Base-by-base conservation (phyloP, 1,140 invertebrate species). In the Caerostris darwini region DNA sequence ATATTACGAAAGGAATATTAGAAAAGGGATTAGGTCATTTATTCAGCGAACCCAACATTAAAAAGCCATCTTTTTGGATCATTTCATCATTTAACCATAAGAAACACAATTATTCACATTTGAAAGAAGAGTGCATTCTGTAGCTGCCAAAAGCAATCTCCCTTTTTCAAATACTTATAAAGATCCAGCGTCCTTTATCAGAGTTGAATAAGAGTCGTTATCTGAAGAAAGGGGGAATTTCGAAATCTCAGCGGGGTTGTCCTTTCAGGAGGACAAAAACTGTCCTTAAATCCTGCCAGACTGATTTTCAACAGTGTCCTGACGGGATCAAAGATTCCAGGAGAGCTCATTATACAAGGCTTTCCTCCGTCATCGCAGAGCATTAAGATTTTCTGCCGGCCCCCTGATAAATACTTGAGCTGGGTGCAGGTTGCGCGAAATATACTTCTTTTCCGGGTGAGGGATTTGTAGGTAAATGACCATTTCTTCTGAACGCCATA, bases 201-300 rank as follows among this genome's bases (percentile, higher is more conserved):
- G n/a, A 61, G 59, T 34, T 77, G 69, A 77, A 34, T 77, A 34
- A 77, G 69, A 12, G 34, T 77, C 69, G 69, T 77, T 77, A 77
- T 77, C 69, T 4, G 69, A 77, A 77, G 8, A 77, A 69, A 71
- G 50, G 69, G 34, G 34, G 69, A 53, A 50, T 77, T 77, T 14
- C 19, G 10, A 77, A 77, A 77, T 34, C 69, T 77, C 69, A 77
- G 69, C 69, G 34, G 69, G 69, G 69, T 77, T 77, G 69, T 77
- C 19, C 67, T 77, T 53, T 77, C 34, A 77, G 34, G 34, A 34
- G 69, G 34, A 34, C 19, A 77, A 69, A 71, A 77, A 77, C 69
- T 53, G 69, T 77, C 19, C 19, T 77, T 77, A 77, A 77, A 0
- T 69, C 67, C 69, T 10, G 69, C 69, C 12, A 61, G 59, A 14